Evolutionary conservation across 37 sponge, comb jelly and placozoan genomes (phyloP).

Genomic region (Cladorhizidae sp.): DNA sequence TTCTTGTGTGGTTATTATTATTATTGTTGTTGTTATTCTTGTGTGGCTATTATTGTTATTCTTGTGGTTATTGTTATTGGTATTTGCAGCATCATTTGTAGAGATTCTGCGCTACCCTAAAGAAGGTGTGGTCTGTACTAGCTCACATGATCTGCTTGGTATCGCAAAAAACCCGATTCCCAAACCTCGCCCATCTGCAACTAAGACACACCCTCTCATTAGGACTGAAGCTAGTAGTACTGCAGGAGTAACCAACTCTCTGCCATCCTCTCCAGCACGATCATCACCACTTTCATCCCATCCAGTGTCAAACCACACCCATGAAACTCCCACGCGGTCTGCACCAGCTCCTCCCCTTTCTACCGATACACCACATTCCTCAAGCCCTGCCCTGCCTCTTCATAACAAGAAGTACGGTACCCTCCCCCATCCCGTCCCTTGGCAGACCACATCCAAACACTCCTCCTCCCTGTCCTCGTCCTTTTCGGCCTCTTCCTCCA

Average conservation of each 20-base stretch:
- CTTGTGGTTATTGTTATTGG: no score
- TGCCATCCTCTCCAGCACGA: neutral
- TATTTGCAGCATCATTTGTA: neutral
- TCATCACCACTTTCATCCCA: no score
- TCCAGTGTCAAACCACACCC: neutral
- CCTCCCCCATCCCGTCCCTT: conserved; percentile 18
- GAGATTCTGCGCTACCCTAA: neutral
- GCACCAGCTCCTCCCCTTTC: neutral
- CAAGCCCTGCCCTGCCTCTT: neutral
- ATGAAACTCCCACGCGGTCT: neutral
- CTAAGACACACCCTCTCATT: neutral
- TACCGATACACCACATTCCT: neutral
- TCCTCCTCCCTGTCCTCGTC: neutral
- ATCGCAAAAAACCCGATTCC: neutral
- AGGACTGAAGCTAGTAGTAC: neutral
- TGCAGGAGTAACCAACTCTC: neutral
- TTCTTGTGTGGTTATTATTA: no score
- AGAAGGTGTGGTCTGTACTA: neutral
- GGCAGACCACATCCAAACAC: conserved; percentile 1
- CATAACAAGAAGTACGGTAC: neutral
- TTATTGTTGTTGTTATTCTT: no score
- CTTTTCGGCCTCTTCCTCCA: neutral
- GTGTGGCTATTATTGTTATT: no score
- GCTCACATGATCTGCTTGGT: neutral
- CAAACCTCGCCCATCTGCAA: conserved; percentile 5